Base-by-base conservation (phyloP, 2,113 vertebrate genomes). In the Thinocorus orbignyianus region DNA sequence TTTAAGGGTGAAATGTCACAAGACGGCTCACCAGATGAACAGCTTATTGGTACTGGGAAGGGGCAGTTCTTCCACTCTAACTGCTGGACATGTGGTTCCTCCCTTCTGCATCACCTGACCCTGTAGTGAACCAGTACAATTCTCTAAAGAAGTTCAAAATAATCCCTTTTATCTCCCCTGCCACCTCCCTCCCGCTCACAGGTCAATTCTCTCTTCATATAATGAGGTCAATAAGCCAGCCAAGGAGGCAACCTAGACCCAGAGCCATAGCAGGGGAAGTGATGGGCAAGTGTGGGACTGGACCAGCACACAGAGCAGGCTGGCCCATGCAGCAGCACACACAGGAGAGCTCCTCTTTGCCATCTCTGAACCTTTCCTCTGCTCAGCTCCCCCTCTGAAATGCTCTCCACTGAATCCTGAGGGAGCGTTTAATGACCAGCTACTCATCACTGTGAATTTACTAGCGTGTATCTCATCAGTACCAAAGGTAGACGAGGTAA, bases 271-370 rank as follows among this genome's bases (percentile, higher is more conserved):
- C 22, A 23, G 87, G 55, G 64, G 30, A 52, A 81, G 55, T 1
- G 7, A 6, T 28, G 71, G 30, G 13, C 24, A 46, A 8, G 25
- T 7, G 7, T 7, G 25, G 19, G 31, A 66, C 24, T 28, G 51
- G 35, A 61, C 9, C 35, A 44, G 20, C 0, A 0, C 11, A 17
- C 46, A 51, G 13, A 79, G 60, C 12, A 5, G 52, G 70, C 33
- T 11, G 30, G 44, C 23, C 39, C 1, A 4, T 28, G n/a, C 25
- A 81, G 55, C 44, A 86, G 68, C 78, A 81, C 17, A 18, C 25
- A 6, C 13, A 76, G 57, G 31, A 64, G 22, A 62, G 39, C 62
- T 79, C 12, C 65, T 49, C 22, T 37, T 33, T 44, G 31, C 39
- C 7, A 16, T 10, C 15, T 68, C 71, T 52, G 49, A 85, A 39